phyloP scores from a whole-genome alignment of 2,797 vertebrate genomes.

The Tapera naevia region DNA sequence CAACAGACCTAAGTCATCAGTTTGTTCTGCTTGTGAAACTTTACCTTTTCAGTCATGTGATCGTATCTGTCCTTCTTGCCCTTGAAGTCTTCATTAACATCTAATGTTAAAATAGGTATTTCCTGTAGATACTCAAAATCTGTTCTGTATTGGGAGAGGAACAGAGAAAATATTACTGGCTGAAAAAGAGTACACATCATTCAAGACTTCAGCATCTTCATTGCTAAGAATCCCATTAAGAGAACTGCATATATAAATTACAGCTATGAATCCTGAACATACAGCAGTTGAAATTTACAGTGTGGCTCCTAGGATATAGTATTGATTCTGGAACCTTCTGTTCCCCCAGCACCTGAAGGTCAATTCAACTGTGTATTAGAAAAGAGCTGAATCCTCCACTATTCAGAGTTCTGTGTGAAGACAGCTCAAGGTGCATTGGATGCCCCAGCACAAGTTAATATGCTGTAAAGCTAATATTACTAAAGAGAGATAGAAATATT shows the following conservation, averaged over 20 bases:
- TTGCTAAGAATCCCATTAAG: neutral
- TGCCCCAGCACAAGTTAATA: rapidly evolving
- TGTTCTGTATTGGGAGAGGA: conserved; percentile 74
- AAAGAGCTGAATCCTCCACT: neutral
- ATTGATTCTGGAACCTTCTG: neutral
- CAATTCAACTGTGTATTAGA: neutral
- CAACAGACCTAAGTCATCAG: neutral
- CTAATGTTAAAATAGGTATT: conserved; percentile 88
- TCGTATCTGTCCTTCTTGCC: conserved; percentile 72
- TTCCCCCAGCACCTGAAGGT: neutral
- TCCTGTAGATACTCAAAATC: conserved; percentile 87
- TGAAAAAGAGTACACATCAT: neutral
- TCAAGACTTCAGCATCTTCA: neutral
- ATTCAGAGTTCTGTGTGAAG: neutral
- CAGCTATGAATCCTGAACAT: neutral
- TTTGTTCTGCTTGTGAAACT: neutral
- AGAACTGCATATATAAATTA: neutral
- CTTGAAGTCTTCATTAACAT: conserved; percentile 90
- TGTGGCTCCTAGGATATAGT: neutral
- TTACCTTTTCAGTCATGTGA: conserved; percentile 91
- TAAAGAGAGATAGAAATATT: neutral
- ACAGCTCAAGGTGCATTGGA: rapidly evolving
- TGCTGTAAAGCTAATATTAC: neutral
- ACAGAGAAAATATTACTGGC: neutral
- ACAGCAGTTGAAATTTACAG: neutral